These are phyloP conservation scores for Pandion haliaetus DNA, from an alignment of 2,113 vertebrate species.

Conservation along the genomic window DNA sequence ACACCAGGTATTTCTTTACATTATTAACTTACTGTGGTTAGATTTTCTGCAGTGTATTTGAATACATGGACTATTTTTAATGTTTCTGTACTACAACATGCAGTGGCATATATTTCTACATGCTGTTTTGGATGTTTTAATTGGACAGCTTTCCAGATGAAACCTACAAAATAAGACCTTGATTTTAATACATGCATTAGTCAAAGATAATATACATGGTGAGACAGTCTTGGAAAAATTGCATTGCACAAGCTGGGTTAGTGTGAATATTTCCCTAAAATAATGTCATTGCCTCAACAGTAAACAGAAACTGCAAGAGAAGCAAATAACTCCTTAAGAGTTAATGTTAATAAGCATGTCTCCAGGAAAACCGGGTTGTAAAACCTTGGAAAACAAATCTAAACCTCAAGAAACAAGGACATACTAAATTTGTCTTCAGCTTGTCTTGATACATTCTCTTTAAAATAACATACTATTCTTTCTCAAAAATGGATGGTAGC, in stretches of 20 bases:
- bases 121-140: not conserved
- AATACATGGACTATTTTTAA: not conserved
- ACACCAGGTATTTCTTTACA: not conserved
- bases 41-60: not conserved
- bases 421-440: not conserved
- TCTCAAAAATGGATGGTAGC: not conserved
- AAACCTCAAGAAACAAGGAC: not conserved
- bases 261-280: not conserved
- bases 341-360: not conserved
- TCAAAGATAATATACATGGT: not conserved
- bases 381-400: not conserved
- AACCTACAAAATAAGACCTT: not conserved
- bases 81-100: not conserved
- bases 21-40: not conserved
- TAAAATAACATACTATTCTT: not conserved
- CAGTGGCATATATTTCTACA: not conserved
- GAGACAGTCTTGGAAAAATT: not conserved
- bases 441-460: not conserved
- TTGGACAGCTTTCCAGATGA: not conserved
- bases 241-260: not conserved
- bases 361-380: not conserved
- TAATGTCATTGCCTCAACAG: not conserved
- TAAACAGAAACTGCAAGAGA: not conserved
- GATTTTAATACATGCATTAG: not conserved
- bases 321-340: not conserved